Evolutionary conservation across 2,113 vertebrate species (phyloP), one percentile per base, ranked within the genome.

Genomic region (Lampris megalopsis): DNA sequence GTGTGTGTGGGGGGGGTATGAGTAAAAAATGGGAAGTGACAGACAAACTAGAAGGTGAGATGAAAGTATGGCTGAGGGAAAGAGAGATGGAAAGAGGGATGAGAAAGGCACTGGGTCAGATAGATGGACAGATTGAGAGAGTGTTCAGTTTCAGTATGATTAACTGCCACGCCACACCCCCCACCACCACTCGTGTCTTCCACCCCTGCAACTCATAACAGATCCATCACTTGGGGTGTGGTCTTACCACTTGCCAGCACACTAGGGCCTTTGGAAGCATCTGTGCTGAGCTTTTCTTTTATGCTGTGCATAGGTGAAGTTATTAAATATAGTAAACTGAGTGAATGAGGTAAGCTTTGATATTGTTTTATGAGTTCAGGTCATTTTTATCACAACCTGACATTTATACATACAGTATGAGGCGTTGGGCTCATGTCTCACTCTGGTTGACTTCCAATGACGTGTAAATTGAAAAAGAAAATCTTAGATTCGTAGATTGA

Each of bases 81-180:
- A 70, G 59, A 63, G 11, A 4, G 68, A 49, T 7, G 68, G 24
- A 70, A 42, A 71, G 78, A 79, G 49, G 60, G 60, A 79, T 68
- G 36, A 78, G 37, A 68, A 56, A 59, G 57, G 62, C 50, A 73
- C 38, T 45, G 64, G 86, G 64, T 68, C 90, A 88, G 85, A 88
- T 85, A 80, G 72, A 90, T 47, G 13, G 81, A 77, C 82, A 88
- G 86, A 89, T 84, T 87, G 84, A 82, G 78, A 63, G 49, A 85
- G 80, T 80, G 76, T 81, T 66, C 73, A 78, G 68, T 74, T 84
- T 88, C 81, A 79, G 77, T 81, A 75, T 82, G 81, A 88, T 86
- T 75, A 82, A 89, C 81, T 80, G 62, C 52, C 41, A 56, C 61
- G 42, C 66, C 73, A 68, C 40, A 3, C 64, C 81, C 77, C 52